These are phyloP conservation scores for Augochlora pura DNA, from an alignment of 1,140 invertebrate genomes.

Conservation along the genomic window DNA sequence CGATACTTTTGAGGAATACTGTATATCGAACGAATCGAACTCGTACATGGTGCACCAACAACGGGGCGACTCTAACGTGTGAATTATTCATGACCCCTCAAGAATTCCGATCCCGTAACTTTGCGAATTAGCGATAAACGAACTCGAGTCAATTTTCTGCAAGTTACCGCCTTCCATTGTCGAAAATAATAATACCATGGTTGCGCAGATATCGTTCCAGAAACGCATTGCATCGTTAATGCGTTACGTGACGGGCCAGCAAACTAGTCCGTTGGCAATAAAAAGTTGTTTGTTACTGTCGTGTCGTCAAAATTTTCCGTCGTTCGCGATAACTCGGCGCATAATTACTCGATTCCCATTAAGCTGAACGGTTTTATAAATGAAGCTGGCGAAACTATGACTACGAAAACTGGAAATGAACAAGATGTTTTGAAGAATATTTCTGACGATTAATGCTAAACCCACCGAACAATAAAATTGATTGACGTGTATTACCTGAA, in stretches of 20 bases:
- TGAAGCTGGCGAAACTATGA: no score
- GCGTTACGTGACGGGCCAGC: not conserved
- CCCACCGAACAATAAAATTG: no score
- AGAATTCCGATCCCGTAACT: slow-evolving; percentile 42
- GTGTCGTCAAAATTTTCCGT: no score
- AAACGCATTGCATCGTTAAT: not conserved
- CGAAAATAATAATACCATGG: not conserved
- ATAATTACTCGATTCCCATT: no score
- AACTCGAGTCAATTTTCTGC: slow-evolving; percentile 13
- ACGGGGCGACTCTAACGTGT: slow-evolving; percentile 22
- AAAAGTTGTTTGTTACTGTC: not conserved
- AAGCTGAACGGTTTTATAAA: no score
- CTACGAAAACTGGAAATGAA: no score
- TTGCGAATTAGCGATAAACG: slow-evolving; percentile 36
- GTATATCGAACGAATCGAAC: slow-evolving; percentile 25
- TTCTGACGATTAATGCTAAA: no score
- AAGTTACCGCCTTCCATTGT: not conserved
- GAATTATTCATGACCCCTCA: slow-evolving; percentile 53
- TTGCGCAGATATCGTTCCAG: not conserved
- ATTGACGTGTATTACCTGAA: no score
- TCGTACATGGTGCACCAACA: slow-evolving; percentile 1
- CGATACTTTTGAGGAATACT: no score
- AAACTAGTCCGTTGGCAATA: not conserved
- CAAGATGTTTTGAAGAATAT: no score
- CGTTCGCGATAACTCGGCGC: no score